A percentile compares a stretch with the other conserved stretches of the same genome.
These are phyloP conservation scores for Tympanuchus pallidicinctus DNA, from an alignment of 2,113 vertebrate species.

Conservation along the genomic window DNA sequence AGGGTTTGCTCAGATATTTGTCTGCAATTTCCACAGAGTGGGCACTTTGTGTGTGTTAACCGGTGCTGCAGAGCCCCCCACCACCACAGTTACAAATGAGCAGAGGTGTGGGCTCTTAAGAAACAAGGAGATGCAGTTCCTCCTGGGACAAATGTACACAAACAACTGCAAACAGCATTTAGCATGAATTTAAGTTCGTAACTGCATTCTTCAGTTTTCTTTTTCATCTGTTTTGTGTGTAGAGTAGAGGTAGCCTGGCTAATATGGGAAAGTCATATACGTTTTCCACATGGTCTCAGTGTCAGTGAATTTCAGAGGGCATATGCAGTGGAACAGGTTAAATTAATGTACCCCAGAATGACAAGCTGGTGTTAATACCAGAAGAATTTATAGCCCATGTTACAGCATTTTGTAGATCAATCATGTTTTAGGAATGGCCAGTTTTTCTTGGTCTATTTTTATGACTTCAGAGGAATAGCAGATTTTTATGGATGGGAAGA, in stretches of 20 bases:
- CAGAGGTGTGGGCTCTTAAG: background rate
- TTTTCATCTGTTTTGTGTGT: background rate
- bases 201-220: background rate
- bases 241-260: background rate
- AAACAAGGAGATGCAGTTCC: background rate
- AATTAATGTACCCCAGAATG: background rate
- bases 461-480: background rate
- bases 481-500: background rate
- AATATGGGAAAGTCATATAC: fast-evolving
- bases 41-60: background rate
- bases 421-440: background rate
- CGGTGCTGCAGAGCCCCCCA: fast-evolving
- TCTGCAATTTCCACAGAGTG: background rate
- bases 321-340: background rate
- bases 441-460: background rate
- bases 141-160: background rate
- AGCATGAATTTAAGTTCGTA: background rate
- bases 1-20: background rate
- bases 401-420: background rate
- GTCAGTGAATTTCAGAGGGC: background rate
- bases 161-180: background rate
- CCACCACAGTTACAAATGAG: background rate
- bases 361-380: background rate
- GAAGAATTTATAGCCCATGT: background rate
- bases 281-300: background rate